Percentiles rank a stretch among this genome's conserved stretches.
phyloP scores from a whole-genome alignment of 1,140 invertebrate genomes.

The Drosophila repleta region DNA sequence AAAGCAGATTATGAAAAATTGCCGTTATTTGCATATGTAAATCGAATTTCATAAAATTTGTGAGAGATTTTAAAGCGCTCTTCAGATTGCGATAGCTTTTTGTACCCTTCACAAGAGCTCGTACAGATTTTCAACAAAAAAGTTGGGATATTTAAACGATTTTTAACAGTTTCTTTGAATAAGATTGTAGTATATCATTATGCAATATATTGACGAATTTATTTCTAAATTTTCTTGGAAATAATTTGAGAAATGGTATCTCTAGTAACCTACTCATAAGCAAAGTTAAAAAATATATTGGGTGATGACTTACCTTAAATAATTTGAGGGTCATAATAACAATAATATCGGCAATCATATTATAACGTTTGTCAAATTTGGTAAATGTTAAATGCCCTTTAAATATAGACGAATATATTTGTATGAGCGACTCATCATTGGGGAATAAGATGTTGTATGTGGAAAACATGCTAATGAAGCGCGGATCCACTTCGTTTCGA shows the following conservation, averaged over 20 bases:
- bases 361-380: conserved; percentile 88
- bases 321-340: conserved; percentile 91
- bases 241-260: no score
- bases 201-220: background rate
- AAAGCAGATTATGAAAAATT: conserved; percentile 84
- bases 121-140: conserved; percentile 1
- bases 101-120: conserved; percentile 1
- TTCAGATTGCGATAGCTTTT: conserved; percentile 26
- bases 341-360: conserved; percentile 87
- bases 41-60: conserved; percentile 83
- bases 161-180: conserved; percentile 10
- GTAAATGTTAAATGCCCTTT: conserved; percentile 87
- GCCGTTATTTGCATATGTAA: conserved; percentile 84
- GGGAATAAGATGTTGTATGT: conserved; percentile 94
- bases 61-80: conserved; percentile 69
- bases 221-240: background rate
- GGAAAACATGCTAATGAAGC: conserved; percentile 95
- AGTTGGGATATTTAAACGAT: conserved; percentile 12
- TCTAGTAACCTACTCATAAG: background rate
- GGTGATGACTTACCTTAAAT: conserved; percentile 88
- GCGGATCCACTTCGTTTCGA: conserved; percentile 93
- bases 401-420: conserved; percentile 94
- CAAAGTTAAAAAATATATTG: background rate
- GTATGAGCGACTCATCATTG: conserved; percentile 89
- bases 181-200: background rate